A percentile compares a stretch with the other conserved stretches of the same genome.
Evolutionary conservation across 2,797 vertebrate species (phyloP).

Genomic region (Rousettus madagascariensis): DNA sequence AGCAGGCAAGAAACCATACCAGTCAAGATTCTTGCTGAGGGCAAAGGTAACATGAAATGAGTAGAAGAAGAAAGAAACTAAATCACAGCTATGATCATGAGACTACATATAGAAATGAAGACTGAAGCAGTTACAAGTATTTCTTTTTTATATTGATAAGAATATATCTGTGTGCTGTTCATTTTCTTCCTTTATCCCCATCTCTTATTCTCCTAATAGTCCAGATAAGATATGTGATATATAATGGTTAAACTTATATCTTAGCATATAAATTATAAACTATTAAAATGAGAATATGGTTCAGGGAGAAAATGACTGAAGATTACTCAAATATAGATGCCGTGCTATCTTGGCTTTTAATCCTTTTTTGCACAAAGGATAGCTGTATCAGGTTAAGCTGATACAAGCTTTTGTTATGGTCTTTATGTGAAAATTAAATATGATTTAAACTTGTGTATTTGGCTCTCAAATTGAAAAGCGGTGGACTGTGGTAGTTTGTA

Average conservation of each 20-base stretch:
- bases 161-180: background rate
- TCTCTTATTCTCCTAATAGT: background rate
- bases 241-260: background rate
- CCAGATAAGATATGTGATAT: background rate
- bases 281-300: background rate
- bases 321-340: background rate
- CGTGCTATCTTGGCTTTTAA: background rate
- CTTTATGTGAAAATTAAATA: background rate
- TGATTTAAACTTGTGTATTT: background rate
- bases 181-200: background rate
- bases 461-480: background rate
- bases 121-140: background rate
- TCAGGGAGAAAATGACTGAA: background rate
- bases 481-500: background rate
- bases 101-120: background rate
- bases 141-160: background rate
- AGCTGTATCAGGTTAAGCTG: background rate
- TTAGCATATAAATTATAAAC: background rate
- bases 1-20: background rate
- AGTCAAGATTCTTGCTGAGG: background rate
- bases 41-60: background rate
- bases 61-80: background rate
- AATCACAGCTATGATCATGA: background rate
- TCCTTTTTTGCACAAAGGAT: background rate
- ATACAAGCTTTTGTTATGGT: background rate